Conservation (phyloP, 2,797 vertebrate genomes). For the Typhlichthys subterraneus region DNA sequence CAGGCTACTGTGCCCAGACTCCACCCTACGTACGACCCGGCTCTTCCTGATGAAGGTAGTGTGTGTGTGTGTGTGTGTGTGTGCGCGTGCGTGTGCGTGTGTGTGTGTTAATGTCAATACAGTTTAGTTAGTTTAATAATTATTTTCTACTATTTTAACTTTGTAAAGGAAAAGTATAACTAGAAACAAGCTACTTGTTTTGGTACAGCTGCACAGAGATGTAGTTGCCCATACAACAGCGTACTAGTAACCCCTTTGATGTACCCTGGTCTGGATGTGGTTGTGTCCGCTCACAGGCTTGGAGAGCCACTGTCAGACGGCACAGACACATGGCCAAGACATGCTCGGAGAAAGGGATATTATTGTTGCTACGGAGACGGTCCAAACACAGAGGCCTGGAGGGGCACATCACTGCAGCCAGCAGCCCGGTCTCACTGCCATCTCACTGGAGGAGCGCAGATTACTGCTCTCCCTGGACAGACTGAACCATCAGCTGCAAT, state of each 20-base stretch:
- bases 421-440: slow-evolving; percentile 49
- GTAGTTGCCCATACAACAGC: too few species aligned
- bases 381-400: slow-evolving; percentile 56
- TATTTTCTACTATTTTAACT: too few species aligned
- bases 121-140: too few species aligned
- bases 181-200: neutral
- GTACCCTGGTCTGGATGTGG: slow-evolving; percentile 8
- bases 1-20: slow-evolving; percentile 68
- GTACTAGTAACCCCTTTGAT: neutral
- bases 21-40: slow-evolving; percentile 56
- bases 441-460: slow-evolving; percentile 86
- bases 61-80: neutral
- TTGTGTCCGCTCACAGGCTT: slow-evolving; percentile 66
- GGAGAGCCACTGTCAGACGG: slow-evolving; percentile 76
- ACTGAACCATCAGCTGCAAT: slow-evolving; percentile 72
- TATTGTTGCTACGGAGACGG: slow-evolving; percentile 64
- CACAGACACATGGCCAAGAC: slow-evolving; percentile 67
- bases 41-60: slow-evolving; percentile 62
- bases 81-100: neutral
- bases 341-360: slow-evolving; percentile 62
- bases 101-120: neutral
- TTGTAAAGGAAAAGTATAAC: neutral
- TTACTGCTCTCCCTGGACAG: slow-evolving; percentile 83
- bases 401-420: slow-evolving; percentile 25
- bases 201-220: neutral